Evolutionary conservation across 2,113 vertebrate species (phyloP), one percentile per base, ranked within the genome.

Genomic region (Ammodytes dubius): DNA sequence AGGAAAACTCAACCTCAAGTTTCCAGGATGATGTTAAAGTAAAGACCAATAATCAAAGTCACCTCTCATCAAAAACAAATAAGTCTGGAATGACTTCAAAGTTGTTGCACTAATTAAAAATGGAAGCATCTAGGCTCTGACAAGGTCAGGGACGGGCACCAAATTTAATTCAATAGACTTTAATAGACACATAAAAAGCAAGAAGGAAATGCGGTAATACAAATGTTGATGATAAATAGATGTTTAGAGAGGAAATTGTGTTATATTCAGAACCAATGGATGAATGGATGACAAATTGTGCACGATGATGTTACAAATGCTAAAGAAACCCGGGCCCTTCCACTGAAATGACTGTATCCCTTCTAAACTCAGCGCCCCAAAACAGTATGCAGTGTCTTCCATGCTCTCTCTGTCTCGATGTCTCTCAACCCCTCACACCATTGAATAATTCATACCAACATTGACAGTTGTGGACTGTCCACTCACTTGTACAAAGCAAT

Each of bases 371-470:
- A 43, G 10, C 67, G 59, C 45, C 45, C 57, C 50, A 63, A 35
- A 49, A 42, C 60, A 52, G 43, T 76, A 52, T 60, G 47, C 50
- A 63, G 13, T 35, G 47, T 54, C 49, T 70, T 50, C 39, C 13
- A 35, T 17, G 8, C 15, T 47, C 35, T 8, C 37, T 42, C 56
- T 46, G 3, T 40, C 56, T 17, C 1, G 9, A 42, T 39, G 54
- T 57, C 11, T 19, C 0, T 42, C 63, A 47, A 81, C 65, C 45
- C 27, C 40, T 79, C 27, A 47, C 56, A 19, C 12, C 60, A 67
- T 85, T 85, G 61, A 77, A 83, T 80, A 47, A 80, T 85, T 85
- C 45, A 88, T 68, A 76, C 39, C 42, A 53, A 72, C 57, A 68
- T 47, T 37, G 63, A 74, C 47, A 57, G 46, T 60, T 61, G 45